These are phyloP conservation scores for Frankliniella fusca DNA, from an alignment of 2,888 invertebrate species.

Conservation along the genomic window DNA sequence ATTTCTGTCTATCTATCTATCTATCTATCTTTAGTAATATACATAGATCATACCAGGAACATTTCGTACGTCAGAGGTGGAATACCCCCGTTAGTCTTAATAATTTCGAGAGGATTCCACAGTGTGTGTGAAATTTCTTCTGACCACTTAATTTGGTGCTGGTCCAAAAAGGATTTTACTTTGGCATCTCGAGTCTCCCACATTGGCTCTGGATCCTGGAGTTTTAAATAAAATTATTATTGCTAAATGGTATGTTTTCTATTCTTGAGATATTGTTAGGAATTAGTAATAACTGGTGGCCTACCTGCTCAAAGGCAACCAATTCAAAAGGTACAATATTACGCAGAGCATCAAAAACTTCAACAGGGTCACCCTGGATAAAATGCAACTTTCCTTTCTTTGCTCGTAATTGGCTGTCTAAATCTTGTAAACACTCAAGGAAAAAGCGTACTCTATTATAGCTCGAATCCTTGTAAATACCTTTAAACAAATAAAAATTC, in stretches of 20 bases:
- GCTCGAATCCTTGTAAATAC: slow-evolving; percentile 56
- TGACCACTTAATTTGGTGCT: slow-evolving; percentile 53
- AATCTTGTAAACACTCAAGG: slow-evolving; percentile 60
- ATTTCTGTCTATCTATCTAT: neutral
- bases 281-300: neutral
- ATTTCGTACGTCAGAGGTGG: slow-evolving; percentile 68
- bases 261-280: neutral
- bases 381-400: slow-evolving; percentile 58
- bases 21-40: neutral
- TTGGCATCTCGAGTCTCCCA: slow-evolving; percentile 60
- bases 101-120: slow-evolving; percentile 63
- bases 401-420: slow-evolving; percentile 57
- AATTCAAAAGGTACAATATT: slow-evolving; percentile 53
- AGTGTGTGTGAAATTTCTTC: slow-evolving; percentile 68
- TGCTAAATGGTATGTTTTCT: neutral
- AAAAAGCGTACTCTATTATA: slow-evolving; percentile 67
- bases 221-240: neutral
- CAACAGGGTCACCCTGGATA: slow-evolving; percentile 58
- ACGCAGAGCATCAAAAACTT: slow-evolving; percentile 56
- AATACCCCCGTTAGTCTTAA: slow-evolving; percentile 63
- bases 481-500: slow-evolving; percentile 45
- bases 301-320: slow-evolving; percentile 48
- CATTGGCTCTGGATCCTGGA: slow-evolving; percentile 66
- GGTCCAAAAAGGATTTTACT: slow-evolving; percentile 55
- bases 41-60: slow-evolving; percentile 55